Percentiles rank a stretch among this genome's conserved stretches.
These are phyloP conservation scores for Diabrotica undecimpunctata DNA, from an alignment of 1,140 invertebrate genomes.

Conservation along the genomic window DNA sequence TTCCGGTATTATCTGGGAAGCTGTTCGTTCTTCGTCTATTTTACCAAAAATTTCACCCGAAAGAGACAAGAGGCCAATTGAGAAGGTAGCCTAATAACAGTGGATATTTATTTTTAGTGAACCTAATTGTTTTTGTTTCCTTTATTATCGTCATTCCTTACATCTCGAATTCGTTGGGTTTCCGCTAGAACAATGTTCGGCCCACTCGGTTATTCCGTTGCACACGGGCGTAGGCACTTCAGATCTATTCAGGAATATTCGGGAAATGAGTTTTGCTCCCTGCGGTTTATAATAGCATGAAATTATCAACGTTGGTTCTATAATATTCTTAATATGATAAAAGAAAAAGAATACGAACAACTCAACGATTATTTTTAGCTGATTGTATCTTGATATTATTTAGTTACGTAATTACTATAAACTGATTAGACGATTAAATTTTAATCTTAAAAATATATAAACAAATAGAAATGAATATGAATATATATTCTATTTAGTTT, in stretches of 20 bases:
- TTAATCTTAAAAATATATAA: too few relatives aligned
- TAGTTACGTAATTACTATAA: too few relatives aligned
- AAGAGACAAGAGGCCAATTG: neutral
- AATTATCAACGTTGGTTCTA: too few relatives aligned
- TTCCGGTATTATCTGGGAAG: neutral
- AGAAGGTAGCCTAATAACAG: slow-evolving; percentile 11
- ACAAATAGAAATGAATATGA: too few relatives aligned
- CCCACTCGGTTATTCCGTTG: neutral
- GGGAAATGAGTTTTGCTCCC: too few relatives aligned
- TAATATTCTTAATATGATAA: too few relatives aligned
- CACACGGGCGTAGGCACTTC: neutral
- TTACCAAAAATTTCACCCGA: neutral
- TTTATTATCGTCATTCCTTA: slow-evolving; percentile 13
- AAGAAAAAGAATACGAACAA: too few relatives aligned
- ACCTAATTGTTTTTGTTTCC: slow-evolving; percentile 16
- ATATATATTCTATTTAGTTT: too few relatives aligned
- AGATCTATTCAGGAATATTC: neutral
- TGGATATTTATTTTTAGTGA: slow-evolving; percentile 14
- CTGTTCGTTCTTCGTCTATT: neutral
- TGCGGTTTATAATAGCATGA: too few relatives aligned
- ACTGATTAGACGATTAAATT: too few relatives aligned
- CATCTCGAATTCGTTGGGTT: slow-evolving; percentile 1
- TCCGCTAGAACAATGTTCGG: neutral
- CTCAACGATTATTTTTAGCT: too few relatives aligned
- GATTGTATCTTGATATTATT: too few relatives aligned